Conservation (phyloP, 2,888 invertebrate species). For the Andrena fulva region DNA sequence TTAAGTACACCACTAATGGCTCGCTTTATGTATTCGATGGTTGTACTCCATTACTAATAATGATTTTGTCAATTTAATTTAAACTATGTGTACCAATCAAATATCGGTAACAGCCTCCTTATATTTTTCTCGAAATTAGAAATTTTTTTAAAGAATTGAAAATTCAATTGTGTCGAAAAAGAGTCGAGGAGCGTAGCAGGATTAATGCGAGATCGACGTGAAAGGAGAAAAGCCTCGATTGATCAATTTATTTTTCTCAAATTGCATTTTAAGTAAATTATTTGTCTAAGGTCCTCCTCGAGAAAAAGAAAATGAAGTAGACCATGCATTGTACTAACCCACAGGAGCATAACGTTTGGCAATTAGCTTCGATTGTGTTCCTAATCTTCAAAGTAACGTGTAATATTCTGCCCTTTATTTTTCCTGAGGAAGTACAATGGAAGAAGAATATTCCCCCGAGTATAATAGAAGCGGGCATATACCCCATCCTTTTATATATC, state of each 20-base stretch:
- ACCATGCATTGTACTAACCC: background rate
- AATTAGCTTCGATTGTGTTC: background rate
- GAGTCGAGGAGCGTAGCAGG: too few species aligned
- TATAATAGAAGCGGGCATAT: slow-evolving; percentile 36
- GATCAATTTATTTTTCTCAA: too few species aligned
- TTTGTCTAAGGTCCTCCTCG: too few species aligned
- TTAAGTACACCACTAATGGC: background rate
- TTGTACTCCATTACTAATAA: background rate
- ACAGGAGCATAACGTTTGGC: background rate
- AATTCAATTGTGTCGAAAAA: too few species aligned
- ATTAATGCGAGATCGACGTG: too few species aligned
- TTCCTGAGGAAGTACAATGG: background rate
- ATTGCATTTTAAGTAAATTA: too few species aligned
- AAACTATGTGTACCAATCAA: too few species aligned
- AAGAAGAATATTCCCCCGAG: slow-evolving; percentile 23
- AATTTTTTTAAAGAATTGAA: too few species aligned
- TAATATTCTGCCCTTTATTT: slow-evolving; percentile 14
- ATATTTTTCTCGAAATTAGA: too few species aligned
- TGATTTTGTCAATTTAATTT: background rate
- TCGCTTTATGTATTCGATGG: background rate
- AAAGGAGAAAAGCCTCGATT: too few species aligned
- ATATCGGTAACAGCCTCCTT: too few species aligned
- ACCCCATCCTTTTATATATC: slow-evolving; percentile 28
- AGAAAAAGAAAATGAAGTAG: too few species aligned
- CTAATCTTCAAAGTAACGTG: background rate